phyloP scores from a whole-genome alignment of 2,888 invertebrate species.

The Meiosimyza platycephala region DNA sequence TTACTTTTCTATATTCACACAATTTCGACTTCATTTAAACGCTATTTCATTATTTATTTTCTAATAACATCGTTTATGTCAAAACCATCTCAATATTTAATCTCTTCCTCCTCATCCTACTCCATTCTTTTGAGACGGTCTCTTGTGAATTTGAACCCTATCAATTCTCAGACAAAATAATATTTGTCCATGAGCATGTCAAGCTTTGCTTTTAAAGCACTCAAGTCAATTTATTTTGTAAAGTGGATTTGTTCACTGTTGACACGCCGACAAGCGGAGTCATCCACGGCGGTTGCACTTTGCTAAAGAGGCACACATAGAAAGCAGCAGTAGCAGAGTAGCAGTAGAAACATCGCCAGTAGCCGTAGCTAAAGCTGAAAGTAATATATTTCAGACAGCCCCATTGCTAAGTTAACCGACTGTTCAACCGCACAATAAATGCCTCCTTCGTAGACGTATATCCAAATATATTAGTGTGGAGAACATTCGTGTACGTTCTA shows the following conservation, averaged over 20 bases:
- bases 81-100: not conserved
- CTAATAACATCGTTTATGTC: conserved; percentile 16
- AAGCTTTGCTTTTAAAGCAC: conserved; percentile 2
- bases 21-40: not conserved
- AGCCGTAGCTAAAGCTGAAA: conserved; percentile 6
- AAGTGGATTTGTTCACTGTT: conserved; percentile 31
- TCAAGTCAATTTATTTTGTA: conserved; percentile 28
- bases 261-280: conserved; percentile 4
- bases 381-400: conserved; percentile 6
- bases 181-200: no score
- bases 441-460: conserved; percentile 22
- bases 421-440: conserved; percentile 23
- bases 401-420: no score
- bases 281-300: conserved; percentile 3
- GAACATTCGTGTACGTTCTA: not conserved
- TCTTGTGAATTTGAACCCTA: no score
- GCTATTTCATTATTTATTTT: conserved; percentile 1
- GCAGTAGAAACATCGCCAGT: not conserved
- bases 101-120: not conserved
- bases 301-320: not conserved
- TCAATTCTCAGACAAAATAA: no score
- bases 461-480: not conserved
- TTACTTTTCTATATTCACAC: not conserved
- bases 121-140: not conserved
- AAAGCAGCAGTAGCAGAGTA: not conserved